Evolutionary conservation across 2,797 vertebrate species (phyloP), one percentile per base, ranked within the genome.

Genomic region (Moxostoma hubbsi): DNA sequence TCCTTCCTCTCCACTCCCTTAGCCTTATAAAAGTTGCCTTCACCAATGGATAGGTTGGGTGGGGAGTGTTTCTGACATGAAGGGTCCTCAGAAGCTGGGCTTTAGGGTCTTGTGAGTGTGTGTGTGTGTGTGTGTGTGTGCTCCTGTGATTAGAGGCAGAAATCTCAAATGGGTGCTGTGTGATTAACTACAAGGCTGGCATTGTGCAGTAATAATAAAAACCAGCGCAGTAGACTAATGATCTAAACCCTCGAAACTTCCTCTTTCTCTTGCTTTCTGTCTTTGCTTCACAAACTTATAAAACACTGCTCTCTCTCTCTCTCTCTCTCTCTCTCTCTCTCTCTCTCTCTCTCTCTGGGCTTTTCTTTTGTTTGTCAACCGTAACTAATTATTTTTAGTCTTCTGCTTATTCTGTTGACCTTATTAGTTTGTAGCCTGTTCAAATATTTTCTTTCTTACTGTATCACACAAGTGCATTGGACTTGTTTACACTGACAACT

Each of bases 161-260:
- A 92, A 93, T 92, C 86, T 89, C 86, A 91, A 91, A 92, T 91
- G 90, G 90, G 87, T 91, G 88, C 90, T 88, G 88, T 93, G 93
- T 92, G 90, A 93, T 91, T 90, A 88, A 87, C 86, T 88, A 92
- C 90, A 93, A 93, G 92, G 90, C 88, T 88, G 90, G 87, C 87
- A 45, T 93, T 93, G 92, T 87, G 63, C 89, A 89, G 89, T 86
- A 91, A 92, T 93, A 90, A 88, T 89, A 87, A 87, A 91, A 88
- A 87, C 88, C 88, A 91, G 91, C 85, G 89, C 88, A 92, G 90
- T 86, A 88, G 89, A 90, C 89, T 93, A 94, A 90, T 90, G 90
- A 93, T 93, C 92, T 93, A 93, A 94, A 91, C 90, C 90, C 90
- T 90, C 89, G 90, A 59, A 72, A 62, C 68, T 75, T 67, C 58